Evolutionary conservation across 2,113 vertebrate genomes (phyloP), one percentile per base, ranked within the genome.

Genomic region (Rhea pennata): DNA sequence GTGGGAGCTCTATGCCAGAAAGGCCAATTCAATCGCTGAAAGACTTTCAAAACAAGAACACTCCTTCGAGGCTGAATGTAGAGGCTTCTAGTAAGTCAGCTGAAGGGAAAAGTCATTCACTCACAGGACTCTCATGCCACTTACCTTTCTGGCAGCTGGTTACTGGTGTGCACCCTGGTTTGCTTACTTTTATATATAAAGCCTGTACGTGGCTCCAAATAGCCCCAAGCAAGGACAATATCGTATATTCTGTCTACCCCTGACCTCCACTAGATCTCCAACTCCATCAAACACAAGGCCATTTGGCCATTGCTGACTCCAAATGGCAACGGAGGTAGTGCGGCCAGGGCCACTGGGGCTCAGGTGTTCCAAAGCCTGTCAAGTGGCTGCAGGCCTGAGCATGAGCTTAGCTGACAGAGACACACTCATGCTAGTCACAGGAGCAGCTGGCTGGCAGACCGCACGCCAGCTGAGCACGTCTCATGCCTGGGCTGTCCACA

Each of bases 301-400:
- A 73, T 53, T 53, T 36, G 26, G 26, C 62, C 69, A 26, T 31
- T 78, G 54, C 44, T 13, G 54, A 42, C 71, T 85, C 42, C 48
- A n/a, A 78, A 78, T 4, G 29, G 27, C 36, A 85, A n/a, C 10
- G 36, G 24, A 78, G 42, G 58, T 6, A 73, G 27, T 65, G 54
- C 6, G 19, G 29, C 44, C 5, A 44, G 21, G 19, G 9, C 48
- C 27, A 64, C 2, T 17, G 26, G 8, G 20, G 29, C 71, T 36
- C 46, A 56, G 12, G 8, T 53, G 27, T 26, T 46, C 36, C 6
- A 8, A 59, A 87, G 59, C 13, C 10, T 69, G 39, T 44, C 39
- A 7, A 0, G 0, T 12, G 15, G 61, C 72, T 71, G 44, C 22
- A 78, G 61, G 22, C 29, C 21, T 9, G 40, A 58, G 46, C 19